These are phyloP conservation scores for Bombus haemorrhoidalis DNA, from an alignment of 1,140 invertebrate species.

Conservation along the genomic window DNA sequence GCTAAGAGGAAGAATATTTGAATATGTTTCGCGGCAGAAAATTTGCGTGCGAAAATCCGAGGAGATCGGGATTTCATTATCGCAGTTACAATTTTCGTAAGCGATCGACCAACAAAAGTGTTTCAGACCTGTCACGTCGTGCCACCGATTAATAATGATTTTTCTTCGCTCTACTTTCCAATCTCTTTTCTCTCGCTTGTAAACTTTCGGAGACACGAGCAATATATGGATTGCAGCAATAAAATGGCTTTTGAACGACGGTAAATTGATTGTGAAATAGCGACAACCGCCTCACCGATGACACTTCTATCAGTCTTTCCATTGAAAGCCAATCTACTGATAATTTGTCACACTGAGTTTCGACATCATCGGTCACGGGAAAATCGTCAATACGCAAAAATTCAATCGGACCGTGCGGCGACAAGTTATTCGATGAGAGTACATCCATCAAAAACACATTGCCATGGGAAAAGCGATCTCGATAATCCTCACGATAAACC, in stretches of 20 bases:
- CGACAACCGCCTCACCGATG: background rate
- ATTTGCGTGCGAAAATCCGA: too few species aligned
- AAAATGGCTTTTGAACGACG: background rate
- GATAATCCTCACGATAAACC: slow-evolving; percentile 19
- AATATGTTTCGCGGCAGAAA: too few species aligned
- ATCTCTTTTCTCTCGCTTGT: background rate
- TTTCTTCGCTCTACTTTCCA: too few species aligned
- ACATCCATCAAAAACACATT: slow-evolving; percentile 41
- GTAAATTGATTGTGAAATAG: slow-evolving; percentile 35
- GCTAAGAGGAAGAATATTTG: too few species aligned
- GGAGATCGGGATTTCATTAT: too few species aligned
- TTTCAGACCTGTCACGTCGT: too few species aligned
- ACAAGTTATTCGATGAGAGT: slow-evolving; percentile 44
- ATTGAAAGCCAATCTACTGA: slow-evolving; percentile 50
- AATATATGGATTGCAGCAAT: background rate
- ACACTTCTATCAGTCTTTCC: slow-evolving; percentile 26
- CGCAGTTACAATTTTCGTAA: too few species aligned
- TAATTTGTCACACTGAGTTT: slow-evolving; percentile 53
- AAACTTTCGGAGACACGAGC: background rate
- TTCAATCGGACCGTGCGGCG: slow-evolving; percentile 41
- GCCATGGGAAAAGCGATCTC: slow-evolving; percentile 23
- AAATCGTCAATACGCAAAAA: slow-evolving; percentile 46
- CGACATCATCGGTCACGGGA: slow-evolving; percentile 35
- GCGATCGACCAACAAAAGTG: too few species aligned
- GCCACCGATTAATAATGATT: too few species aligned